These are phyloP conservation scores for Andrena minutula DNA, from an alignment of 2,888 invertebrate species.

Conservation along the genomic window DNA sequence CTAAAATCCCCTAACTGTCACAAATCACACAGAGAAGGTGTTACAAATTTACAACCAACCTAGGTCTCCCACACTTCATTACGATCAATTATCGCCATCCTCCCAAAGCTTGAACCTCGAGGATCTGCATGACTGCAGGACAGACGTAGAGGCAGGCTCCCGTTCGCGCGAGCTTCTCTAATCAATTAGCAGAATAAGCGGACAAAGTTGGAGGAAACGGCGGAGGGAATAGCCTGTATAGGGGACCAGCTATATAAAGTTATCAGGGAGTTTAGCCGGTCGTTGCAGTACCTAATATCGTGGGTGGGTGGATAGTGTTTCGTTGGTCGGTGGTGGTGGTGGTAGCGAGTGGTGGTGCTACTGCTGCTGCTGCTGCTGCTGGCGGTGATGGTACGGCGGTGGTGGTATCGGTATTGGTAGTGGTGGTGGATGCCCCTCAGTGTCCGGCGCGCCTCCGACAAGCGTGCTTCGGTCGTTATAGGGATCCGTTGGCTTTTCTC, in stretches of 20 bases:
- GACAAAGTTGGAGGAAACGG: background rate
- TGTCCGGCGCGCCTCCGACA: slow-evolving; percentile 85
- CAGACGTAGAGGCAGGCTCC: too few species aligned
- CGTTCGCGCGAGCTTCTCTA: background rate
- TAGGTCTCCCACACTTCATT: too few species aligned
- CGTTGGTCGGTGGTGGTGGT: slow-evolving; percentile 56
- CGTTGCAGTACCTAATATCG: slow-evolving; percentile 77
- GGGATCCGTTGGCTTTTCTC: slow-evolving; percentile 71
- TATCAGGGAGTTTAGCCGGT: slow-evolving; percentile 75
- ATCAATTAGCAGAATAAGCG: background rate
- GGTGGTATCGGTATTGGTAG: slow-evolving; percentile 73
- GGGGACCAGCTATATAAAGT: slow-evolving; percentile 72
- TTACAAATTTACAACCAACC: too few species aligned
- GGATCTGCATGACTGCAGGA: too few species aligned
- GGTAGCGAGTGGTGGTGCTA: slow-evolving; percentile 57
- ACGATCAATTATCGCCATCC: too few species aligned
- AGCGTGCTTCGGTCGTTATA: slow-evolving; percentile 83
- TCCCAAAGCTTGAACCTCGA: too few species aligned
- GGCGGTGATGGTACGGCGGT: slow-evolving; percentile 72
- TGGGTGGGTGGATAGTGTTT: slow-evolving; percentile 80
- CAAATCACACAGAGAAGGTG: too few species aligned
- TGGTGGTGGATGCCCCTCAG: slow-evolving; percentile 85
- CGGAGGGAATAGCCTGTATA: slow-evolving; percentile 30
- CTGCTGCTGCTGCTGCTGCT: slow-evolving; percentile 61
- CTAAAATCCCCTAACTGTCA: too few species aligned